Base-by-base conservation (phyloP, 92 coral and sea anemone genomes). In the Paragorgia papillata region DNA sequence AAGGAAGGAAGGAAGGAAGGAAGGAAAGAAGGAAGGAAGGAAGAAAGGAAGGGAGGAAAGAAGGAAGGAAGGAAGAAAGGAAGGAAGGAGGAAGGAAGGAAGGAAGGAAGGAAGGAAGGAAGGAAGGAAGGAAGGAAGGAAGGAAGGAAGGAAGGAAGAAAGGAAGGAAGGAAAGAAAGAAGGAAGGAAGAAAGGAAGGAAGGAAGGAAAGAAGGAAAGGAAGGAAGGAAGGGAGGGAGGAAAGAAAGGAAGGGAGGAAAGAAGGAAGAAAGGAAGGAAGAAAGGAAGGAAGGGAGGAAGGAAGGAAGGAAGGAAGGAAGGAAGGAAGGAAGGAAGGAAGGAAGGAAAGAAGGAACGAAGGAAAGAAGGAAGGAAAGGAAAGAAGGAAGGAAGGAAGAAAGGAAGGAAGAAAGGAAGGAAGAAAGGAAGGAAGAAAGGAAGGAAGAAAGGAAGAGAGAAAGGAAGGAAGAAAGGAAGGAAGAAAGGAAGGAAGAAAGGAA, bases 201-300 rank as follows among this genome's bases (percentile, higher is more conserved):
- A 51, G 58, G 3, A 51, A 51, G 58, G 58, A 51, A 71, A 10
- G 78, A 15, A 35, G 74, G 46, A 66, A 66, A 44, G 32, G 46
- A 28, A 28, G 74, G 15, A 44, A 33, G 30, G 61, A 21, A 2
- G 12, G 28, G 70, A 25, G 27, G 46, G 39, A 21, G 46, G 24
- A 5, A 1, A 31, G 34, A 18, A 31, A 31, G 74, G 50, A 35
- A 18, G 0, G 8, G 34, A 9, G 7, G 7, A 66, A 20, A 15
- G 26, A 55, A 55, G 61, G 61, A 8, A 37, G 43, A 5, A 12
- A 37, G 43, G 43, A 12, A 37, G 43, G 43, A 12, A 37, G 43
- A 12, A 37, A 37, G 43, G 43, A 37, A 37, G 43, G 43, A 37
- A 37, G 12, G 43, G 43, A 5, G 43, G 43, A 12, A 37, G 43